These are phyloP conservation scores for Rhinichthys osculus DNA, from an alignment of 2,797 vertebrate genomes.

Conservation along the genomic window DNA sequence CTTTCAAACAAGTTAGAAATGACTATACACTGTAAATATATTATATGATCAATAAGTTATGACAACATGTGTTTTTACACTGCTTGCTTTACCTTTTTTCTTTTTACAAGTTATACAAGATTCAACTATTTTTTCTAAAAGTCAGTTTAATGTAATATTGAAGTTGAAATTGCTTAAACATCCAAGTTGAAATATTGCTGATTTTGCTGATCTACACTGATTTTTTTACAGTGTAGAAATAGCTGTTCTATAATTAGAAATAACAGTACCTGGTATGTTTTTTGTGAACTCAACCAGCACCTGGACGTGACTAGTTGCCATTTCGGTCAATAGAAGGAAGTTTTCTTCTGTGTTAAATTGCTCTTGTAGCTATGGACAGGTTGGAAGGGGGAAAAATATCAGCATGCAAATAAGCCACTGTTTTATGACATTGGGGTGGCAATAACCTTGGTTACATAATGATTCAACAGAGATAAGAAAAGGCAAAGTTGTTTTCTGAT, in stretches of 20 bases:
- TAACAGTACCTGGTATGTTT: slow-evolving; percentile 87
- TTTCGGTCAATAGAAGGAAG: slow-evolving; percentile 96
- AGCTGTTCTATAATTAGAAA: neutral
- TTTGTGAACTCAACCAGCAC: slow-evolving; percentile 98
- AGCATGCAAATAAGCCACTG: slow-evolving; percentile 5
- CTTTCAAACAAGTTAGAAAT: too few relatives aligned
- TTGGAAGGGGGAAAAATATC: neutral
- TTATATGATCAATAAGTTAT: too few relatives aligned
- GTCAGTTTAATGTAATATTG: too few relatives aligned
- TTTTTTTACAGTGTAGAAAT: neutral
- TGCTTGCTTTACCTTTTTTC: too few relatives aligned
- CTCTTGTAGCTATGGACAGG: slow-evolving; percentile 85
- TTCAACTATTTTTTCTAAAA: too few relatives aligned
- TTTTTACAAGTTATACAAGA: too few relatives aligned
- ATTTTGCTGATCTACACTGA: too few relatives aligned
- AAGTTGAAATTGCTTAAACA: too few relatives aligned
- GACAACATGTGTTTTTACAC: too few relatives aligned
- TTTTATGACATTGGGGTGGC: slow-evolving; percentile 29
- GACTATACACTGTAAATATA: too few relatives aligned
- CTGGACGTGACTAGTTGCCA: slow-evolving; percentile 97
- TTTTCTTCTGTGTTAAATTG: slow-evolving; percentile 94
- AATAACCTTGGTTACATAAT: slow-evolving; percentile 37
- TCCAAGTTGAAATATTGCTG: too few relatives aligned
- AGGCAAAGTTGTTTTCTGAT: slow-evolving; percentile 14
- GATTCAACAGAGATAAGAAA: slow-evolving; percentile 22